These are phyloP conservation scores for Drosophila koepferae DNA, from an alignment of 2,888 invertebrate genomes.

Conservation along the genomic window DNA sequence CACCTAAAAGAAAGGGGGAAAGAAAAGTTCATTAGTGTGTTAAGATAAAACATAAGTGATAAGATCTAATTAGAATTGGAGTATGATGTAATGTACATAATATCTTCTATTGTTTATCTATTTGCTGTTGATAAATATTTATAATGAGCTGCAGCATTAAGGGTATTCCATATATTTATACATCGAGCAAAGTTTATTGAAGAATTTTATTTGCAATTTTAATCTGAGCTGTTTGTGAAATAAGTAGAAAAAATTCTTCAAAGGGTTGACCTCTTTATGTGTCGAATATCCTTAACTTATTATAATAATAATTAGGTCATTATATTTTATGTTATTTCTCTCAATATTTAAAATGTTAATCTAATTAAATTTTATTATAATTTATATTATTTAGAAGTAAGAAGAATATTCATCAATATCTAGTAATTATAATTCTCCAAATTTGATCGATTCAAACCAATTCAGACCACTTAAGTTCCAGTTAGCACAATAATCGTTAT, in stretches of 20 bases:
- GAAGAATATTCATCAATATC: neutral
- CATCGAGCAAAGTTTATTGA: too few species aligned
- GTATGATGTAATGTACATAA: neutral
- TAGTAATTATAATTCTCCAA: neutral
- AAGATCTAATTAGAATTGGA: neutral
- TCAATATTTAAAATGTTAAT: too few species aligned
- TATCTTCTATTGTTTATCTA: neutral
- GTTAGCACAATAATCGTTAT: conserved; percentile 29
- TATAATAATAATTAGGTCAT: too few species aligned
- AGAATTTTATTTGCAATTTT: neutral
- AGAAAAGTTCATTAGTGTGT: conserved; percentile 27
- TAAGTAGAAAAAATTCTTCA: neutral
- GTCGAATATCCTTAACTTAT: neutral
- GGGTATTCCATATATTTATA: neutral
- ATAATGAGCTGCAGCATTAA: neutral
- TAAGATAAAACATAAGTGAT: neutral
- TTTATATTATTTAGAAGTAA: too few species aligned
- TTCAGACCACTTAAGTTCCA: conserved; percentile 9
- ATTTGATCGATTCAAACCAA: conserved; percentile 13
- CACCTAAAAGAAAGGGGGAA: neutral
- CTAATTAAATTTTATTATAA: too few species aligned
- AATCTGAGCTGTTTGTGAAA: neutral
- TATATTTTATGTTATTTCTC: too few species aligned
- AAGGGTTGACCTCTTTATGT: neutral
- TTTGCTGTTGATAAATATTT: too few species aligned